Evolutionary conservation across 2,888 invertebrate species (phyloP).

Genomic region (Hydropsyche betteni): DNA sequence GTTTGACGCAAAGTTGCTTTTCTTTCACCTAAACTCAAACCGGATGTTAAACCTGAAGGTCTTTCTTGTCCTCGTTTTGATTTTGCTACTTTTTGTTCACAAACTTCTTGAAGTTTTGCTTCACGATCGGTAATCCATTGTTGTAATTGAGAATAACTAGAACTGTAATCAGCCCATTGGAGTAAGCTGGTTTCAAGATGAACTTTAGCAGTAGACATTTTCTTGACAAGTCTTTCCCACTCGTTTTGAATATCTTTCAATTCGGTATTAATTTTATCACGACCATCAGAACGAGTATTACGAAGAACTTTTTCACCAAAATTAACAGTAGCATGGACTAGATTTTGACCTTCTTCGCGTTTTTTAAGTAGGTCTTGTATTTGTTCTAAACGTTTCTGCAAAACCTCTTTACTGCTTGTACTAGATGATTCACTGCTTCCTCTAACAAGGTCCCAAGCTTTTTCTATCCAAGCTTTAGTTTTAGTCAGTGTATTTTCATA

Average conservation of each 20-base stretch:
- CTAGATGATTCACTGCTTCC: slow-evolving; percentile 82
- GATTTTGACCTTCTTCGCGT: slow-evolving; percentile 86
- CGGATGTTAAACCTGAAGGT: slow-evolving; percentile 75
- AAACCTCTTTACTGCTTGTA: slow-evolving; percentile 80
- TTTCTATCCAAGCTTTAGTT: slow-evolving; percentile 85
- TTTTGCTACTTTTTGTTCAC: slow-evolving; percentile 83
- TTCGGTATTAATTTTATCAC: slow-evolving; percentile 85
- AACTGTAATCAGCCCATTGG: slow-evolving; percentile 97
- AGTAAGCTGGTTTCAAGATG: slow-evolving; percentile 88
- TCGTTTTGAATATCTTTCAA: slow-evolving; percentile 90
- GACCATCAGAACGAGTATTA: slow-evolving; percentile 88
- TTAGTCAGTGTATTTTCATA: slow-evolving; percentile 80
- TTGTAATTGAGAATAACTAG: slow-evolving; percentile 89
- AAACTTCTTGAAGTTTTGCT: slow-evolving; percentile 89
- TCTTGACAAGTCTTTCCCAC: slow-evolving; percentile 91
- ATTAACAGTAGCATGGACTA: slow-evolving; percentile 87
- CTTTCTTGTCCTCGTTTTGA: slow-evolving; percentile 78
- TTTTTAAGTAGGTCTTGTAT: slow-evolving; percentile 82
- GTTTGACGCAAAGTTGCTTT: slow-evolving; percentile 90
- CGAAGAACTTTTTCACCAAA: slow-evolving; percentile 90
- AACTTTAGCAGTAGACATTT: slow-evolving; percentile 91
- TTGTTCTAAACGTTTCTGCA: slow-evolving; percentile 82
- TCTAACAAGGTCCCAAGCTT: slow-evolving; percentile 83
- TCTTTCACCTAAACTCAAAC: slow-evolving; percentile 82
- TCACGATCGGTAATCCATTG: slow-evolving; percentile 96